Base-by-base conservation (phyloP, 2,888 invertebrate genomes). In the Watsonalla binaria region DNA sequence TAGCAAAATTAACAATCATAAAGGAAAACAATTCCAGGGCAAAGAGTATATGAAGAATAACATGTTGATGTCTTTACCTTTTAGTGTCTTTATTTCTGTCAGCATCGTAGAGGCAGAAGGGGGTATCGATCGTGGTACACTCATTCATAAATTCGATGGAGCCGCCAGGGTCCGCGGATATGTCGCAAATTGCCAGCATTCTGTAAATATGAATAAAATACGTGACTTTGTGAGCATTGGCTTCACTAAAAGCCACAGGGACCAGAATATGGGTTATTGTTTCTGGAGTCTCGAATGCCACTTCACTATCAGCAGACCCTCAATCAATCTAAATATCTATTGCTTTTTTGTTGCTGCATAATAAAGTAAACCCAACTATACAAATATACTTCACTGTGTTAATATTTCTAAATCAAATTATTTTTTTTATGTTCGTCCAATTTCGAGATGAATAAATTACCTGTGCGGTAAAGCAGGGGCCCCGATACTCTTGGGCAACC, bases 71-170 rank as follows among this genome's bases (percentile, higher is more conserved):
- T n/a, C n/a, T 14, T 48, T 47, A 95, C 93, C 95, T 97, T 74
- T 98, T 98, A 0, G 96, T 97, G 70, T 98, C 98, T 83, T 98
- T 98, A 80, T 99, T 99, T 58, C 98, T 94, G 80, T 99, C 98
- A 6, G 99, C 99, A 78, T 99, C 99, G 78, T 99, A 99, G n/a
- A 99, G 92, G 78, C 98, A 98, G 88, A 99, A 99, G 0, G 99
- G 99, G 4, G 97, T 98, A 78, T 99, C 99, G 57, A 99, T 99
- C 0, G 99, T 99, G 0, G 99, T 99, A 80, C 99, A 99, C 78
- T 99, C 99, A 73, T 98, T 98, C 99, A 99, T 99, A 79, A 99
- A 99, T 78, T 99, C 99, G 55, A 99, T 98, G 45, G 98, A 98
- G 54, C 98, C 98, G 0, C 99, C 99, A 0, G 99, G 99, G 87